Evolutionary conservation across 1,140 invertebrate genomes (phyloP), one percentile per base, ranked within the genome.

Genomic region (Plutomurus gul): DNA sequence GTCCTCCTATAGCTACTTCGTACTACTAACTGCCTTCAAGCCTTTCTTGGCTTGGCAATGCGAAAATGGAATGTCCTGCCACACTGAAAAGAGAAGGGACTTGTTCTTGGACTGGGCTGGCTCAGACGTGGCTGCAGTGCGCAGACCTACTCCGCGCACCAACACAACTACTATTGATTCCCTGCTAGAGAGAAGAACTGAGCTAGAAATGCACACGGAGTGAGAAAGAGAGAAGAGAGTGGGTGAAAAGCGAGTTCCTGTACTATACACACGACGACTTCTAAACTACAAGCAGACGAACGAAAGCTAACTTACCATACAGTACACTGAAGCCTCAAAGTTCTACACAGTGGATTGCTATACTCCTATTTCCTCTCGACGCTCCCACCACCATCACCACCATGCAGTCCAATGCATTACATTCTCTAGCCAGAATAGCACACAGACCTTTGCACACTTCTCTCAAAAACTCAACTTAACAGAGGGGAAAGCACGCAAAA

Each of bases 161-260:
- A n/a, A 65, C 56, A 65, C 56, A 65, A 65, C 56, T 65, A 65
- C 56, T 65, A 65, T 65, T 65, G 56, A 65, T 65, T 65, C 56
- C 56, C 56, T 65, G 56, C 56, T 65, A 65, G 36, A n/a, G n/a
- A n/a, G 27, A 65, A 65, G 56, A 65, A 65, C 56, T 65, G 56
- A 65, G 36, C 56, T 65, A 65, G 56, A 65, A 65, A 65, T 33
- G 56, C 56, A 25, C 56, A 65, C 27, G 27, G 56, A 65, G 56
- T n/a, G 30, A 65, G 18, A 65, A n/a, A 65, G 27, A 36, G 13
- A 65, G 25, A 25, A 49, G n/a, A 25, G 56, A 56, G 22, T 25
- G 56, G n/a, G n/a, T n/a, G n/a, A n/a, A n/a, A n/a, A n/a, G n/a
- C n/a, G n/a, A n/a, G n/a, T n/a, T n/a, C n/a, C n/a, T n/a, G n/a